Percentiles rank a stretch among this genome's conserved stretches.
Evolutionary conservation across 1,140 invertebrate species (phyloP).

Genomic region (Monomorium pharaonis): DNA sequence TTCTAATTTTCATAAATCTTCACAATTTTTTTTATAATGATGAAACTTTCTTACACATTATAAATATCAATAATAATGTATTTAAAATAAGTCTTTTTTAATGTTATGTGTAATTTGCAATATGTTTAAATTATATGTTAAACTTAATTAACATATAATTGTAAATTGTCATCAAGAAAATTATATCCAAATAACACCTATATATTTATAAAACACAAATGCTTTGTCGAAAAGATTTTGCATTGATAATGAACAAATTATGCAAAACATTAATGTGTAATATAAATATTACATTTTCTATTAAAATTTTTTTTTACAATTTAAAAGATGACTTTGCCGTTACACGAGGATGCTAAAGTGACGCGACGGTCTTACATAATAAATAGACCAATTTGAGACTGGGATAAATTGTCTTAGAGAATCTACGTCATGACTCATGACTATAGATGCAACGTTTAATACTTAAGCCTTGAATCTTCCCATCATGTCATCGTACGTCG

Average conservation of each 20-base stretch:
- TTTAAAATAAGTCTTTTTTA: background rate
- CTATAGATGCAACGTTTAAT: slow-evolving; percentile 9
- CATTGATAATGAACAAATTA: background rate
- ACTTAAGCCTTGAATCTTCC: background rate
- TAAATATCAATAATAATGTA: background rate
- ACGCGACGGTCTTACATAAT: slow-evolving; percentile 1
- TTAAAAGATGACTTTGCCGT: background rate
- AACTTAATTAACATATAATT: background rate
- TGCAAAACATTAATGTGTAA: background rate
- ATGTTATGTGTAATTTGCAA: background rate
- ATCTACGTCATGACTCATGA: slow-evolving; percentile 37
- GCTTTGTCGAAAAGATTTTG: background rate
- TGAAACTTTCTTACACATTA: background rate
- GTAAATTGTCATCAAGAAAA: background rate
- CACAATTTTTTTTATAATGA: background rate
- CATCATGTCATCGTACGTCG: background rate
- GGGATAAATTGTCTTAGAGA: background rate
- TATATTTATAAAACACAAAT: too few species aligned
- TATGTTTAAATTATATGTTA: background rate
- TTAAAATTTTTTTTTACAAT: slow-evolving; percentile 9
- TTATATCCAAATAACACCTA: background rate
- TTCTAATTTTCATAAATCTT: background rate
- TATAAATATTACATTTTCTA: background rate
- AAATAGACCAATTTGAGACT: slow-evolving; percentile 3
- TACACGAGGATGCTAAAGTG: background rate